Base-by-base conservation (phyloP, 2,797 vertebrate genomes). In the Danio tinwini region DNA sequence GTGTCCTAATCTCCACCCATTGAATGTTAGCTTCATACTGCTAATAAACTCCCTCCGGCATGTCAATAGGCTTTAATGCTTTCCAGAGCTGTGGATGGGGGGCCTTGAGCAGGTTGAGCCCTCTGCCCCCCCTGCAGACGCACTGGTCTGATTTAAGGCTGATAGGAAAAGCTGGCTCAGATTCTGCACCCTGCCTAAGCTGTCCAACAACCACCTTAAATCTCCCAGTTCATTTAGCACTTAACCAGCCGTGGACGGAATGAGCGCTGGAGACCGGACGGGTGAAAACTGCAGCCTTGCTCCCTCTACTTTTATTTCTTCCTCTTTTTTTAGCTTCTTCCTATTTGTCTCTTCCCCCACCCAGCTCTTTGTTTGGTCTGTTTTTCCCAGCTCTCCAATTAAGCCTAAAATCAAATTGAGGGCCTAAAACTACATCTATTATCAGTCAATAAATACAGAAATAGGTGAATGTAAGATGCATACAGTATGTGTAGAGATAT, bases 181-280 rank as follows among this genome's bases (percentile, higher is more conserved):
- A 53, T 74, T 68, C 59, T 37, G 71, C 58, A 55, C 81, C 74
- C 81, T 59, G 73, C 52, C 71, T 75, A 72, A 63, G 73, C 78
- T 64, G 78, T 82, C 74, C 79, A 75, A 72, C 76, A 78, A 78
- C 73, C 50, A 77, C 82, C 80, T 82, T 79, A 88, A 86, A 88
- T 86, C 83, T 86, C 78, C 67, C 83, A 84, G 82, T 75, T 83
- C 84, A 76, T 85, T 85, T 85, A 85, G 71, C 71, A 76, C 80
- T 81, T 83, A 84, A 85, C 76, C 73, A 77, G 77, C 73, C 84
- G 78, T 81, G 81, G 82, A 81, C 42, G 29, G 64, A 74, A 69
- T 62, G 49, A 77, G 42, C 47, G 37, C 44, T 67, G 40, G 79
- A 85, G 82, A 83, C 81, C 78, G 56, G 79, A 63, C n/a, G 76